Conservation (phyloP, 2,113 vertebrate genomes). For the Dicrurus megarhynchus region DNA sequence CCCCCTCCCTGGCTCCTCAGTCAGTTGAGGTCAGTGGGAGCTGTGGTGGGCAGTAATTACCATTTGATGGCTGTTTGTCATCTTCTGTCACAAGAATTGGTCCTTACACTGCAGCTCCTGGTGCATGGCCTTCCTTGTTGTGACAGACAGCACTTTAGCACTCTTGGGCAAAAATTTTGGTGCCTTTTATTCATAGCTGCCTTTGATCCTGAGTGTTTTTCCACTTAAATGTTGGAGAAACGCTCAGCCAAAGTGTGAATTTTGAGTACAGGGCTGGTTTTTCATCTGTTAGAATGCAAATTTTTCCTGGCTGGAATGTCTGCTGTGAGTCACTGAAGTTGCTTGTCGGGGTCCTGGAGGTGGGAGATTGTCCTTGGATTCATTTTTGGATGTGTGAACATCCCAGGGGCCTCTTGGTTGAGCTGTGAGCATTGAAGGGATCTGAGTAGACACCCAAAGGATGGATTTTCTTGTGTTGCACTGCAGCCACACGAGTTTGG, state of each 20-base stretch:
- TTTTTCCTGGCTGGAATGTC: not conserved
- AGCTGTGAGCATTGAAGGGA: not conserved
- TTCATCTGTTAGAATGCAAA: not conserved
- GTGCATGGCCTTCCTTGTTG: not conserved
- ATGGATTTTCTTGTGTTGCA: not conserved
- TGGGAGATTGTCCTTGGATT: not conserved
- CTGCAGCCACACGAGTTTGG: rapidly evolving
- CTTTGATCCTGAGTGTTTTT: not conserved
- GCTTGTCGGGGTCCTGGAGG: rapidly evolving
- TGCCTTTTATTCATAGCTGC: not conserved
- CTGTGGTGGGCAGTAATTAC: not conserved
- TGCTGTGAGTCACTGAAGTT: not conserved
- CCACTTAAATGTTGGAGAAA: not conserved
- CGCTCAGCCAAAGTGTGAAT: not conserved
- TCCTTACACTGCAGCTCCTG: not conserved
- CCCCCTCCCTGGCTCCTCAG: not conserved
- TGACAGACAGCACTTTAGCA: not conserved
- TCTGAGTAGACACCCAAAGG: rapidly evolving
- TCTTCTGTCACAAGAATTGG: not conserved
- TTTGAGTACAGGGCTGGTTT: not conserved
- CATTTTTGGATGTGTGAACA: not conserved
- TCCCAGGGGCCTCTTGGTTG: not conserved
- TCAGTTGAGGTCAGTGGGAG: not conserved
- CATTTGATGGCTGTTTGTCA: not conserved
- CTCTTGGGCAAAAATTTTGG: not conserved